Evolutionary conservation across 2,797 vertebrate species (phyloP).

Genomic region (Sphenopsis melanotis): DNA sequence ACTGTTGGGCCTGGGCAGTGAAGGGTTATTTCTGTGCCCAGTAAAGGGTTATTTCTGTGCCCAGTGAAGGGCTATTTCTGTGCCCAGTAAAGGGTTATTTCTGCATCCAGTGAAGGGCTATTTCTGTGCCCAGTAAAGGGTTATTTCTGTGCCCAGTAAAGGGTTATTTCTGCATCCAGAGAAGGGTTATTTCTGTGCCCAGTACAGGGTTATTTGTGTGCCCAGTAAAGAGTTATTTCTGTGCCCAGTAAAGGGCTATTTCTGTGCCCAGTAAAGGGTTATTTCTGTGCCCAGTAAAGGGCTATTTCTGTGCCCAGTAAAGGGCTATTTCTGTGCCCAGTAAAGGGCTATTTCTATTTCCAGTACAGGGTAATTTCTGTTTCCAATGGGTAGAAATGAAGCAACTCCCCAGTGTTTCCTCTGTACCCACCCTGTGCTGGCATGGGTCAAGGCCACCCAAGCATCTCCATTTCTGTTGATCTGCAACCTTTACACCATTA

Average conservation of each 20-base stretch:
- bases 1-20: neutral
- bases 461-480: neutral
- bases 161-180: no score
- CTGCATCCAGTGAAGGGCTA: neutral
- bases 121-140: neutral
- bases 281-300: no score
- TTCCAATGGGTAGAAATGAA: neutral
- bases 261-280: no score
- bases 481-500: neutral
- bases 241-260: no score
- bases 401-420: neutral
- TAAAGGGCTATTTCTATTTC: no score
- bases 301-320: no score
- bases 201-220: no score
- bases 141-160: no score
- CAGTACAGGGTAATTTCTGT: neutral
- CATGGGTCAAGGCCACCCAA: neutral
- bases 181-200: no score
- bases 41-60: fast-evolving
- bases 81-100: neutral
- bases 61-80: neutral
- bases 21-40: neutral
- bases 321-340: no score
- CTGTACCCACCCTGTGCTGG: neutral
- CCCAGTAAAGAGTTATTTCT: no score